Percentiles rank a stretch among this genome's conserved stretches.
These are phyloP conservation scores for Dasysyrphus tricinctus DNA, from an alignment of 2,888 invertebrate genomes.

Conservation along the genomic window DNA sequence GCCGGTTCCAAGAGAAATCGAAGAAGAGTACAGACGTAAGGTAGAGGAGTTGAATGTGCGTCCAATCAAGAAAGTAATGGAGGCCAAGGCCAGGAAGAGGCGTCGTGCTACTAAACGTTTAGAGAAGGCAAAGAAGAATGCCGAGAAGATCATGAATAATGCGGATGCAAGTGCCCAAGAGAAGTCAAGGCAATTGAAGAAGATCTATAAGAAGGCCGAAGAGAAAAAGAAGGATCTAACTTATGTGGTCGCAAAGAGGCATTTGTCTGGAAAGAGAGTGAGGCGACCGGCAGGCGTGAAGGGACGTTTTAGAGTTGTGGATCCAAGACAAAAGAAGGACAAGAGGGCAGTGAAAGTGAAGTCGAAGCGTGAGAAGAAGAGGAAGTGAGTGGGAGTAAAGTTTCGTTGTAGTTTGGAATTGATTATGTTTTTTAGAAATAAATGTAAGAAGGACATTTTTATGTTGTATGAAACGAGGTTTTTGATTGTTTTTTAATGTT, in stretches of 20 bases:
- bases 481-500: not conserved
- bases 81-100: conserved; percentile 99
- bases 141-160: conserved; percentile 96
- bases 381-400: conserved; percentile 63
- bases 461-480: conserved; percentile 24
- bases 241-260: conserved; percentile 97
- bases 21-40: conserved; percentile 93
- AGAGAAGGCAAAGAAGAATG: conserved; percentile 97
- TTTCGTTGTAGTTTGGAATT: conserved; percentile 14
- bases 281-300: conserved; percentile 93
- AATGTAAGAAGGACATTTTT: conserved; percentile 14
- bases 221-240: conserved; percentile 95
- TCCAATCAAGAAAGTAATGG: conserved; percentile 98
- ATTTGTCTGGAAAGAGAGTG: conserved; percentile 89
- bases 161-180: conserved; percentile 95
- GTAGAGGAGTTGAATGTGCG: conserved; percentile 94
- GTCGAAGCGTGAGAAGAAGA: conserved; percentile 78
- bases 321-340: conserved; percentile 98
- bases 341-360: conserved; percentile 85
- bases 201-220: conserved; percentile 95
- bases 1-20: conserved; percentile 93
- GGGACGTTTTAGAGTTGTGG: conserved; percentile 97
- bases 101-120: conserved; percentile 92
- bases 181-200: conserved; percentile 95
- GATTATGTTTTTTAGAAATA: conserved; percentile 55